Base-by-base conservation (phyloP, 2,888 invertebrate species). In the Sphaeridia pumilis region DNA sequence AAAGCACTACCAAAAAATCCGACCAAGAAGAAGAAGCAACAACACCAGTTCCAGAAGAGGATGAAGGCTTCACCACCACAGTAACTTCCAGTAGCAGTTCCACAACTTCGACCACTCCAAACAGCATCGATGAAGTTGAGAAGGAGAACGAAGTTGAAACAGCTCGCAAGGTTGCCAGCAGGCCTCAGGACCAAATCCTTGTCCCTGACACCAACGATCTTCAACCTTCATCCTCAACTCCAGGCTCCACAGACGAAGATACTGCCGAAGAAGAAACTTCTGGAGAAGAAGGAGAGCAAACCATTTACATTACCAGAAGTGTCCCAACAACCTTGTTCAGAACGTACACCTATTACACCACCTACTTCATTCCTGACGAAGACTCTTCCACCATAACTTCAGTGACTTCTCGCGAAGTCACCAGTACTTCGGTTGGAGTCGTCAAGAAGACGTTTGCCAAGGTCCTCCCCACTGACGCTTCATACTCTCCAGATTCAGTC, bases 331-430 rank as follows among this genome's bases (percentile, higher is more conserved):
- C 87, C 1, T 76, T 80, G 26, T 84, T 81, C 61, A 85, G 86
- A 69, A 87, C 87, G 0, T 75, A 84, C 42, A 87, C 60, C 34
- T 61, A 61, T 55, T 84, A 83, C 67, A 87, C 87, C 0, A 87
- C 87, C 0, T 88, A 87, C 0, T 85, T 84, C 68, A 86, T 84
- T 65, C 82, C 86, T 57, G 83, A 86, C 3, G n/a, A n/a, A n/a
- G 82, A 80, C 57, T 77, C 78, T 46, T 77, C 78, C 36, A 75
- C 77, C 50, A 81, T 82, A 0, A 80, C 81, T 1, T 84, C 84
- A 0, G 84, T 85, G 0, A 80, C 81, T 70, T 81, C 84, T 0
- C 78, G 82, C 58, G 79, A 83, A 65, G 80, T 85, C 7, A 78
- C 82, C 1, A 80, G 82, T 44, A 81, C 81, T 44, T 81, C 84